phyloP scores from a whole-genome alignment of 2,113 vertebrate species.

The Balaeniceps rex region DNA sequence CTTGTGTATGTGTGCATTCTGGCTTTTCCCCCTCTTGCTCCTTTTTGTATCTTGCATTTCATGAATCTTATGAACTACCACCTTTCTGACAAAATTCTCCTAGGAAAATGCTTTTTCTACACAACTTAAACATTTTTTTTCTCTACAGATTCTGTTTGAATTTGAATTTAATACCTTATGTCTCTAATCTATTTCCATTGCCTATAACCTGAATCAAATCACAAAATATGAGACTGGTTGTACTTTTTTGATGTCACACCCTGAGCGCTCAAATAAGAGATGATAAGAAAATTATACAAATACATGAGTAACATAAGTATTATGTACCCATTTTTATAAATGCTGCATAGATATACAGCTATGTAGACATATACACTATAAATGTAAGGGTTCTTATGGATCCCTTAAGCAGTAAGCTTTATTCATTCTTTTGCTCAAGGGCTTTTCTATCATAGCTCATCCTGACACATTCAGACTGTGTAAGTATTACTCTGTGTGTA shows the following conservation, averaged over 20 bases:
- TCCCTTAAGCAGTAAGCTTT: neutral
- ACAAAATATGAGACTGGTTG: neutral
- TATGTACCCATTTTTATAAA: neutral
- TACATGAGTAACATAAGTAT: neutral
- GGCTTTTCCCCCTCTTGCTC: neutral
- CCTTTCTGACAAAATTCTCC: neutral
- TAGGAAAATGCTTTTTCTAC: neutral
- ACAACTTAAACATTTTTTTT: neutral
- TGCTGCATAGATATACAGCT: neutral
- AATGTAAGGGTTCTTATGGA: neutral
- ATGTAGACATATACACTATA: neutral
- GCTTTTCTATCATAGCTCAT: neutral
- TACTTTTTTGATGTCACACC: neutral
- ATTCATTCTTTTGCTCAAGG: neutral
- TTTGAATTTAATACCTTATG: neutral
- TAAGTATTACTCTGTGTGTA: neutral
- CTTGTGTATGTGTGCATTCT: neutral
- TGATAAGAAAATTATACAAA: neutral
- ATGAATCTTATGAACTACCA: neutral
- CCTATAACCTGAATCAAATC: neutral
- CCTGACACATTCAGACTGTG: neutral
- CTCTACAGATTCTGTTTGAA: neutral
- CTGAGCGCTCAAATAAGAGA: neutral
- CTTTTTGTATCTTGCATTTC: neutral
- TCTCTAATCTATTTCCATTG: neutral